Conservation (phyloP, 2,113 vertebrate species). For the Pomatorhinus ruficollis region DNA sequence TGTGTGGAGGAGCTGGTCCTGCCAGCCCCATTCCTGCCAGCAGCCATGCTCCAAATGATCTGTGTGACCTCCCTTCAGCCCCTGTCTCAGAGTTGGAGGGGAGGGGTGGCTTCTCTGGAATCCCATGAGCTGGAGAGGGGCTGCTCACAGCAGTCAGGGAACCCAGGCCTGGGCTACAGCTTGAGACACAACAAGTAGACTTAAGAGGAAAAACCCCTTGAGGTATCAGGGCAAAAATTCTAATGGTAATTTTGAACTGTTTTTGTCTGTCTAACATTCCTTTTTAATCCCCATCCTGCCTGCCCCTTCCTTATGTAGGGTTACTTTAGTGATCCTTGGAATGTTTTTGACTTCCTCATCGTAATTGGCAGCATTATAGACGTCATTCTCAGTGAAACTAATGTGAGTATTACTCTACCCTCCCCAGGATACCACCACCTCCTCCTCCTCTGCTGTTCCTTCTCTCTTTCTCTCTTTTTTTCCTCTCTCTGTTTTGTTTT, state of each 20-base stretch:
- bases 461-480: conserved; percentile 65
- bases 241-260: conserved; percentile 77
- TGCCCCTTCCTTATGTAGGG: conserved; percentile 96
- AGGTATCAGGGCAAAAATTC: conserved; percentile 68
- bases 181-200: not conserved
- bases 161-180: not conserved
- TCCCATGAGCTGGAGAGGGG: not conserved
- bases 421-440: conserved; percentile 77
- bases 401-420: conserved; percentile 95
- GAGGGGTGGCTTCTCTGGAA: not conserved
- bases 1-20: not conserved
- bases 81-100: not conserved
- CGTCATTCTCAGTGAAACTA: conserved; percentile 99
- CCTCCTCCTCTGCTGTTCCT: conserved; percentile 66
- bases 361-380: conserved; percentile 99
- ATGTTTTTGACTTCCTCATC: conserved; percentile 99
- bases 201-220: not conserved
- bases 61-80: not conserved
- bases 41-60: not conserved
- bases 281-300: conserved; percentile 93
- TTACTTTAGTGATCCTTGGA: conserved; percentile 99
- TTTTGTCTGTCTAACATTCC: conserved; percentile 95
- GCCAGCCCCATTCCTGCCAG: not conserved
- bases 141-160: not conserved
- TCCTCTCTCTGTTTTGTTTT: conserved; percentile 56